Evolutionary conservation across 2,888 invertebrate genomes (phyloP).

Genomic region (Ormyrus labotus): DNA sequence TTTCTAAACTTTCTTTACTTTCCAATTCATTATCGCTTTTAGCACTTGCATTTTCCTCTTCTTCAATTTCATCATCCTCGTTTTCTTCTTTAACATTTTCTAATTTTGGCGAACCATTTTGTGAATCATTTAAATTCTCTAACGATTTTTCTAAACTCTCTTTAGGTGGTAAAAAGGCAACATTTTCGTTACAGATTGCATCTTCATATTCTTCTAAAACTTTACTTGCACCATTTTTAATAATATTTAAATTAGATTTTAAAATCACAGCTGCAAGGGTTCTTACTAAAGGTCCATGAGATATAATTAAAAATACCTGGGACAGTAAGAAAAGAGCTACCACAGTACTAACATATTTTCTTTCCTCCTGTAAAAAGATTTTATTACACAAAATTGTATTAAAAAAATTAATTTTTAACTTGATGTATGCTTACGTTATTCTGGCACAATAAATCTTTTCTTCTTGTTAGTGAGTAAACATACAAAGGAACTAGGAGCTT

Average conservation of each 20-base stretch:
- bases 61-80: conserved; percentile 22
- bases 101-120: conserved; percentile 52
- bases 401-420: neutral
- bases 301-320: conserved; percentile 95
- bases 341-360: conserved; percentile 83
- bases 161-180: conserved; percentile 84
- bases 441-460: conserved; percentile 67
- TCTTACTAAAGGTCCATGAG: conserved; percentile 92
- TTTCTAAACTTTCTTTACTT: conserved; percentile 27
- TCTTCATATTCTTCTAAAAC: conserved; percentile 82
- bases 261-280: conserved; percentile 93
- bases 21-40: conserved; percentile 43
- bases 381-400: conserved; percentile 16
- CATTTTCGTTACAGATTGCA: conserved; percentile 74
- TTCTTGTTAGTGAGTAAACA: conserved; percentile 88
- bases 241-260: conserved; percentile 86
- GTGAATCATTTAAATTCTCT: conserved; percentile 75
- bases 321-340: conserved; percentile 94
- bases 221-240: conserved; percentile 83
- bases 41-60: conserved; percentile 8
- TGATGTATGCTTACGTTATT: conserved; percentile 71
- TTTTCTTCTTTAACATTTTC: conserved; percentile 59
- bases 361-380: conserved; percentile 66
- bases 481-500: conserved; percentile 95
- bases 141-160: conserved; percentile 87